Base-by-base conservation (phyloP, 2,797 vertebrate species). In the Phyllotis vaccarum region DNA sequence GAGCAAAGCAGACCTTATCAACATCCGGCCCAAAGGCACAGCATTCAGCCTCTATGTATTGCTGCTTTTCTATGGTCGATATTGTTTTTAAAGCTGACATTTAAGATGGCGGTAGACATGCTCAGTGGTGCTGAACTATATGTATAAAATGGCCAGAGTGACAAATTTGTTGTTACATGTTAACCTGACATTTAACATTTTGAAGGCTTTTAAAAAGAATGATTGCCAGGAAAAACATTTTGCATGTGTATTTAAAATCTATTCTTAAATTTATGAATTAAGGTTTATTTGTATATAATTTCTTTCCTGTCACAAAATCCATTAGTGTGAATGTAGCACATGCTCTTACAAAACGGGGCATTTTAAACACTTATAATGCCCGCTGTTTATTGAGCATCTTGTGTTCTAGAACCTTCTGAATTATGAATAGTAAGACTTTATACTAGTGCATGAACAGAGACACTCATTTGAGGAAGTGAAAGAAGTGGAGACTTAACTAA, bases 241-340 rank as follows among this genome's bases (percentile, higher is more conserved):
- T n/a, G 40, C 4, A 5, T 62, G 29, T 79, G 31, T 64, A 87
- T 56, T 93, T 94, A 87, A 80, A 75, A 90, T 54, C 40, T 66
- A 11, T 74, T 82, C 82, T 95, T 80, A 85, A 91, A 58, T 60
- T 27, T 66, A 86, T 79, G 34, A 93, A 81, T 87, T 40, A 91
- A 79, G 8, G 76, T 93, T 24, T 93, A 68, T 49, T 58, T 27
- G 19, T 52, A 31, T 86, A 37, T 78, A 64, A 37, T 70, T 86
- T 95, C 14, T 93, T 86, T 83, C 43, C 87, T 76, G 62, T 83
- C 66, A 76, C 27, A 91, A 74, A 72, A 60, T 58, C n/a, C 37
- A 19, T n/a, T 54, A 89, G 3, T 74, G 90, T 91, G 43, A 95
- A 81, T 75, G 66, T 88, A 62, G 46, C 72, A 92, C 66, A 5